Percentiles rank a stretch among this genome's conserved stretches.
Conservation (phyloP, 1,140 invertebrate genomes). For the Apolygus lucorum region DNA sequence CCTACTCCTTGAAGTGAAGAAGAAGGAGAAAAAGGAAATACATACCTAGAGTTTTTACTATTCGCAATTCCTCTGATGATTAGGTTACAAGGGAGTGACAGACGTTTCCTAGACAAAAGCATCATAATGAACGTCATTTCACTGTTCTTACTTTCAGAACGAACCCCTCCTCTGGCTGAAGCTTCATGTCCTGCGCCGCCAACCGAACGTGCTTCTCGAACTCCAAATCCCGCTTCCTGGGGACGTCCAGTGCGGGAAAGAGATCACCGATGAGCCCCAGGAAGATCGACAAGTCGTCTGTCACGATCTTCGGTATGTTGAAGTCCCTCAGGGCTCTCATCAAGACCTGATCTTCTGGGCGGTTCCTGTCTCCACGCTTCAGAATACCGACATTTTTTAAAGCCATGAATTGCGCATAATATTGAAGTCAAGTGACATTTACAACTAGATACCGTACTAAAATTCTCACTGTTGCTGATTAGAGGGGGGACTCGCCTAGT, state of each 20-base stretch:
- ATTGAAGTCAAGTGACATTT: too few relatives aligned
- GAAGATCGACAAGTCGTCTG: conserved; percentile 80
- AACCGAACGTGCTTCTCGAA: conserved; percentile 73
- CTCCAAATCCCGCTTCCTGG: conserved; percentile 67
- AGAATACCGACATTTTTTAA: too few relatives aligned
- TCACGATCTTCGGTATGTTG: conserved; percentile 86
- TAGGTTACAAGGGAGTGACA: too few relatives aligned
- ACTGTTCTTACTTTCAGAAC: conserved; percentile 61
- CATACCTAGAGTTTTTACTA: too few relatives aligned
- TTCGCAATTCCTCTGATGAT: too few relatives aligned
- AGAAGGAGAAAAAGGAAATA: too few relatives aligned
- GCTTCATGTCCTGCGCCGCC: conserved; percentile 68
- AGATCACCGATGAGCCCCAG: conserved; percentile 86
- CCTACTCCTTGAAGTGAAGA: too few relatives aligned
- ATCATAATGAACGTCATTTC: not conserved
- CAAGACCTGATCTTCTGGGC: conserved; percentile 67
- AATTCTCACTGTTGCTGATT: conserved; percentile 73
- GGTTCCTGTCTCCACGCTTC: conserved; percentile 53
- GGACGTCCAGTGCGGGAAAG: conserved; percentile 82
- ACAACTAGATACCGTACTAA: too few relatives aligned
- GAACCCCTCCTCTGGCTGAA: conserved; percentile 87
- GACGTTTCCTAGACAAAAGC: too few relatives aligned
- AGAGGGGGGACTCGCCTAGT: conserved; percentile 66
- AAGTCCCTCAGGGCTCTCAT: conserved; percentile 85
- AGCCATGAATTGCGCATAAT: too few relatives aligned